These are phyloP conservation scores for Platerodrilus igneus DNA, from an alignment of 2,888 invertebrate genomes.

Conservation along the genomic window DNA sequence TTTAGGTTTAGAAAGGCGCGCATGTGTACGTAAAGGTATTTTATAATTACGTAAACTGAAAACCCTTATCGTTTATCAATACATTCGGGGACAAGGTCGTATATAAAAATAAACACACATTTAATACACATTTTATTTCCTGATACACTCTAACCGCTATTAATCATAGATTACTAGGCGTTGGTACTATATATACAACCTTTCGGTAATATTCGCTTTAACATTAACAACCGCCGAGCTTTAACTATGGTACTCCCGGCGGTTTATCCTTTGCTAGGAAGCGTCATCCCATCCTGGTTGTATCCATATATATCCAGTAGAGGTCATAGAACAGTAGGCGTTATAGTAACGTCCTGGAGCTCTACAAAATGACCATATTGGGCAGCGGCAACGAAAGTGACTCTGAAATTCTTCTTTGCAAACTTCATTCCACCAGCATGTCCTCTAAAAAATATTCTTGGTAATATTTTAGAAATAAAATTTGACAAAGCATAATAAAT, in stretches of 20 bases:
- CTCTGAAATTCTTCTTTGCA: constrained; percentile 89
- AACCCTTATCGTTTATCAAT: constrained; percentile 12
- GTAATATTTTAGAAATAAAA: background rate
- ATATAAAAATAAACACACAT: too few species aligned
- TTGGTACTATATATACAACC: too few species aligned
- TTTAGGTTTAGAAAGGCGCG: constrained; percentile 15
- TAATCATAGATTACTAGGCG: too few species aligned
- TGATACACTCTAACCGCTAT: too few species aligned
- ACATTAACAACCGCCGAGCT: constrained; percentile 16
- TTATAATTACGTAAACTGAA: constrained; percentile 12
- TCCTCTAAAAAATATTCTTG: constrained; percentile 58
- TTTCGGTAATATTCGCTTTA: too few species aligned
- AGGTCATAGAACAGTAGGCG: constrained; percentile 85
- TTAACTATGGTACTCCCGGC: constrained; percentile 16
- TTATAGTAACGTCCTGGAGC: constrained; percentile 87
- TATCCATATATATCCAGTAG: constrained; percentile 87
- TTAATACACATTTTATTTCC: too few species aligned
- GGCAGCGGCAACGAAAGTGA: constrained; percentile 82
- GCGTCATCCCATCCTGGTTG: constrained; percentile 58
- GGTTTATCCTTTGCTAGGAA: constrained; percentile 30
- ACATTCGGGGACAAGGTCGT: constrained; percentile 14
- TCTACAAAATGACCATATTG: constrained; percentile 82
- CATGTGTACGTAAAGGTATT: too few species aligned
- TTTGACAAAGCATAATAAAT: constrained; percentile 1
- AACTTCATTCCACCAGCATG: constrained; percentile 91